These are phyloP conservation scores for Ifrita kowaldi DNA, from an alignment of 2,113 vertebrate genomes.

Conservation along the genomic window DNA sequence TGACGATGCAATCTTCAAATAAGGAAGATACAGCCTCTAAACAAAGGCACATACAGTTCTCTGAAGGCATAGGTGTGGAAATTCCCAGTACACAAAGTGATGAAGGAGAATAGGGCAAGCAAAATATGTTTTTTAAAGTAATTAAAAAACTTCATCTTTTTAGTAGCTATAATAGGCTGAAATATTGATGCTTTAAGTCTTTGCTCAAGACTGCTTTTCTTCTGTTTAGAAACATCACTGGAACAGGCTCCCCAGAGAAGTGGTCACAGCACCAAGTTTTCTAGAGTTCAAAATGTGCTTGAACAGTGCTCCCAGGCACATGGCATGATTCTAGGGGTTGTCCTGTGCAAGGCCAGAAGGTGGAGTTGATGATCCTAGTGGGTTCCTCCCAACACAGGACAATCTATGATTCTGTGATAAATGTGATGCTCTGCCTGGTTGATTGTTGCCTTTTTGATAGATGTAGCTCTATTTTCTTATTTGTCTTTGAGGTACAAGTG, in stretches of 20 bases:
- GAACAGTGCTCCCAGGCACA: neutral
- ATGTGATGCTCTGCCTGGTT: neutral
- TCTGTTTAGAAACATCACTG: neutral
- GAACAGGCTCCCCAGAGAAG: neutral
- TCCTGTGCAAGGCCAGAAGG: neutral
- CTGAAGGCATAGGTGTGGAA: neutral
- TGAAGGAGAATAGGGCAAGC: neutral
- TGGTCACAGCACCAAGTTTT: neutral
- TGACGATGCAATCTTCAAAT: neutral
- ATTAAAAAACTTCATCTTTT: neutral
- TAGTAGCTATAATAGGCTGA: neutral
- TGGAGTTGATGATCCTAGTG: neutral
- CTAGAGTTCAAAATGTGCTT: neutral
- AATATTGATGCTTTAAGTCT: accelerated
- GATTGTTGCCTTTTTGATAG: neutral
- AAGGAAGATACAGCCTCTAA: neutral
- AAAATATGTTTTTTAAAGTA: neutral
- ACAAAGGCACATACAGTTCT: neutral
- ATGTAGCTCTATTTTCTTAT: neutral
- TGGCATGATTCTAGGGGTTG: neutral
- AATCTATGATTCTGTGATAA: neutral
- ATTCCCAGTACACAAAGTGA: neutral
- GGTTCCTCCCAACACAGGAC: neutral
- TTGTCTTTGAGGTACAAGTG: neutral
- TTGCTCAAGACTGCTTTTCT: neutral